Conservation (phyloP, 2,113 vertebrate species). For the Aviceda subcristata region DNA sequence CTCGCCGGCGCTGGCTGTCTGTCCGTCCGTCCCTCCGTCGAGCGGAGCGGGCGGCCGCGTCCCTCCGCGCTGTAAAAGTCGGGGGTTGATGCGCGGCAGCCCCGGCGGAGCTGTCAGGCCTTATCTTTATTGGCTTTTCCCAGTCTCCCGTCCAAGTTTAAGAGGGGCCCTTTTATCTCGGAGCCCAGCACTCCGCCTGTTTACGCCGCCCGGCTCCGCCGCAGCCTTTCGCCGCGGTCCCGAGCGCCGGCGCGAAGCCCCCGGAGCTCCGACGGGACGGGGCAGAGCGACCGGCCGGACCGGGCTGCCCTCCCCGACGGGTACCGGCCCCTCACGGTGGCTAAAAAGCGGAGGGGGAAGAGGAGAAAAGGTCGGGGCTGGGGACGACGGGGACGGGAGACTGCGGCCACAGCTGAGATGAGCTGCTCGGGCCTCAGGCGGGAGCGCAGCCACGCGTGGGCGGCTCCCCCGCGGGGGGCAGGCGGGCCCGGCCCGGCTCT, state of each 20-base stretch:
- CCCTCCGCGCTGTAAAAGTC: slow-evolving; percentile 66
- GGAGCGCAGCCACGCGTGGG: neutral
- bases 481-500: neutral
- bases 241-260: neutral
- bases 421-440: neutral
- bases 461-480: neutral
- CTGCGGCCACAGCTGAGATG: too few relatives aligned
- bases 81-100: slow-evolving; percentile 64
- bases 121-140: slow-evolving; percentile 95
- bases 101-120: slow-evolving; percentile 71
- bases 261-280: neutral
- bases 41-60: neutral
- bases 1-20: neutral
- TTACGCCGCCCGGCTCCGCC: slow-evolving; percentile 62
- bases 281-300: neutral
- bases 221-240: neutral
- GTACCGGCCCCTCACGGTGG: neutral
- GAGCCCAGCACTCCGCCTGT: slow-evolving; percentile 77
- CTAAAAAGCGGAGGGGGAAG: neutral
- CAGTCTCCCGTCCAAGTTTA: slow-evolving; percentile 84
- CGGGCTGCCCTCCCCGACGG: neutral
- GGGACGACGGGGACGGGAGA: too few relatives aligned
- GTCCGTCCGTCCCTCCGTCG: neutral
- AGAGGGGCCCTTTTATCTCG: slow-evolving; percentile 81
- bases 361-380: neutral